Percentiles rank a stretch among this genome's conserved stretches.
These are phyloP conservation scores for Zenarchopterus dispar DNA, from an alignment of 2,797 vertebrate genomes.

Conservation along the genomic window DNA sequence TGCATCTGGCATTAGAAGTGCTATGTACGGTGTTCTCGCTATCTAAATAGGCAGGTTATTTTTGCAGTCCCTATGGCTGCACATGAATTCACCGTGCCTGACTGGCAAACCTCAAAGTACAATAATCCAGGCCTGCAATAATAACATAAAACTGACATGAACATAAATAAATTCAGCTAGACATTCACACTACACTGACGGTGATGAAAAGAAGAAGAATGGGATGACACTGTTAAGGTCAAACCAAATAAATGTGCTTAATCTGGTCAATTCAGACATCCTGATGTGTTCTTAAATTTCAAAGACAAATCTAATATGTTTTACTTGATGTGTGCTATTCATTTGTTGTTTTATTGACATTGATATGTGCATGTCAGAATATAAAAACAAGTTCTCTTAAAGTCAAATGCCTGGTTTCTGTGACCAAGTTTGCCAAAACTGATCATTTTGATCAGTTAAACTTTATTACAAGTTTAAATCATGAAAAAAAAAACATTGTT, in stretches of 20 bases:
- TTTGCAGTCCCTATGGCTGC: conserved; percentile 5
- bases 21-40: background rate
- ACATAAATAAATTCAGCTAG: background rate
- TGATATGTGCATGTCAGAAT: conserved; percentile 26
- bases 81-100: conserved; percentile 5
- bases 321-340: conserved; percentile 6
- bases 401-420: conserved; percentile 13
- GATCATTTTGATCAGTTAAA: conserved; percentile 3
- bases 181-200: background rate
- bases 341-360: background rate
- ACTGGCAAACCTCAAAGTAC: background rate
- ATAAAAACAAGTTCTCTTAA: conserved; percentile 11
- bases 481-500: background rate
- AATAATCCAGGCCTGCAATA: background rate
- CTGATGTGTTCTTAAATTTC: background rate
- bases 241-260: background rate
- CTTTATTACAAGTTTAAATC: background rate
- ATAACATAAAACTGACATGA: background rate
- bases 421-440: conserved; percentile 1
- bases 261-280: conserved; percentile 8
- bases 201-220: background rate
- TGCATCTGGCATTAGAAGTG: conserved; percentile 7
- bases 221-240: background rate
- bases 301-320: conserved; percentile 3
- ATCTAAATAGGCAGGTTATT: background rate